Base-by-base conservation (phyloP, 2,888 invertebrate genomes). In the Hybos culiciformis region DNA sequence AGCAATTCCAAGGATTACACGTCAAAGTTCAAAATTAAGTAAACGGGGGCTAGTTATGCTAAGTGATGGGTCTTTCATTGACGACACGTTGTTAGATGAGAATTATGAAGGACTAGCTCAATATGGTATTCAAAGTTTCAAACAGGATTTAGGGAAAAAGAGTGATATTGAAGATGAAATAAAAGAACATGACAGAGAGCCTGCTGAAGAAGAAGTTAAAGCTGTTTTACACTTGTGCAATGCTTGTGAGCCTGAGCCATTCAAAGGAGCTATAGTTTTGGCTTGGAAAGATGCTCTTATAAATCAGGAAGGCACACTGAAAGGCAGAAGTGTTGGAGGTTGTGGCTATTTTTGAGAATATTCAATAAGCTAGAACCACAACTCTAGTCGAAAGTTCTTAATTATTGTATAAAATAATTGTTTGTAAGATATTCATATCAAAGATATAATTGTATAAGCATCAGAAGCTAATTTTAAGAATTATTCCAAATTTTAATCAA, bases 121-220 rank as follows among this genome's bases (percentile, higher is more conserved):
- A 43, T 80, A 80, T 31, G 82, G 81, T 0, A 73, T 78, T 7
- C 73, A 74, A 53, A 67, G 75, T 48, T 79, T 80, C 53, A 77
- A 77, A 51, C 68, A 74, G 50, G 73, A 74, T 47, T 70, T 77
- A 52, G 69, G 68, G 41, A 46, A 55, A 4, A 60, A 57, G 45
- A 61, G 58, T 56, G 61, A 58, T 26, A 56, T 64, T 8, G 61
- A 63, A 46, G 59, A 62, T 46, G 59, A 66, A 51, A 64, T 70
- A 4, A 67, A 75, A 64, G 71, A 72, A 39, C 80, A 83, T 46
- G 84, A 83, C 54, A 70, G 82, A 33, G 86, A 86, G 54, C 84
- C 85, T 0, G 86, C 86, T 1, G 85, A 86, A 60, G 83, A 80
- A 23, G 86, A 86, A 62, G 86, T 86, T 0, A 78, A 72, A 52